phyloP scores from a whole-genome alignment of 2,113 vertebrate genomes.

The Zosterops japonicus region DNA sequence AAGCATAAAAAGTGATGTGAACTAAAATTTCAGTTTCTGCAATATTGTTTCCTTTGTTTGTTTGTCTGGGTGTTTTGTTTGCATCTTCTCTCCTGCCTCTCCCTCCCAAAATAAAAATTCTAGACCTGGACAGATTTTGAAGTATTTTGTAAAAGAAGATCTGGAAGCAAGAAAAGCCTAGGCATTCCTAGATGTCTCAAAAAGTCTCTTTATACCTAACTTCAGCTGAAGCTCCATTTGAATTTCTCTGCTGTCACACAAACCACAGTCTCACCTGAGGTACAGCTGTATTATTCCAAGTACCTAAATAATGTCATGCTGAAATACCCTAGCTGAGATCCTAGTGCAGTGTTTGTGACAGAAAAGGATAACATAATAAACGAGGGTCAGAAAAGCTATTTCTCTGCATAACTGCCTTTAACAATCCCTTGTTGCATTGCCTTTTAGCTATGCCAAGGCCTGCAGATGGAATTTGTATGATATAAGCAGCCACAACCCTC shows the following conservation, averaged over 20 bases:
- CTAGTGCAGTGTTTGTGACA: not conserved
- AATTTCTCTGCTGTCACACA: not conserved
- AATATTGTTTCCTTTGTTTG: not conserved
- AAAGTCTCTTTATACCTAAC: not conserved
- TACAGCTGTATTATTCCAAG: not conserved
- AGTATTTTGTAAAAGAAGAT: not conserved
- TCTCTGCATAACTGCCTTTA: not conserved
- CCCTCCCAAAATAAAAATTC: not conserved
- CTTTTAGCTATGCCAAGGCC: not conserved
- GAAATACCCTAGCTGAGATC: not conserved
- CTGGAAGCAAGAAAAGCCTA: not conserved
- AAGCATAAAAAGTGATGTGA: not conserved
- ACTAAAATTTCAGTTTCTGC: not conserved
- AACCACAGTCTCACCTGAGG: not conserved
- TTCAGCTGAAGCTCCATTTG: not conserved
- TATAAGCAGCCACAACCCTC: not conserved
- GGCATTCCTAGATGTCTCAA: not conserved
- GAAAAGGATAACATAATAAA: not conserved
- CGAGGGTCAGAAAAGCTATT: not conserved
- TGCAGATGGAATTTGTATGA: not conserved
- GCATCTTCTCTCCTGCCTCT: not conserved
- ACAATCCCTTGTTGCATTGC: not conserved
- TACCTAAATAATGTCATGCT: not conserved
- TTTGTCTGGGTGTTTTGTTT: not conserved
- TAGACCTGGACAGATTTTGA: not conserved